Percentiles rank a stretch among this genome's conserved stretches.
phyloP scores from a whole-genome alignment of 2,113 vertebrate genomes.

The Erpornis zantholeuca region DNA sequence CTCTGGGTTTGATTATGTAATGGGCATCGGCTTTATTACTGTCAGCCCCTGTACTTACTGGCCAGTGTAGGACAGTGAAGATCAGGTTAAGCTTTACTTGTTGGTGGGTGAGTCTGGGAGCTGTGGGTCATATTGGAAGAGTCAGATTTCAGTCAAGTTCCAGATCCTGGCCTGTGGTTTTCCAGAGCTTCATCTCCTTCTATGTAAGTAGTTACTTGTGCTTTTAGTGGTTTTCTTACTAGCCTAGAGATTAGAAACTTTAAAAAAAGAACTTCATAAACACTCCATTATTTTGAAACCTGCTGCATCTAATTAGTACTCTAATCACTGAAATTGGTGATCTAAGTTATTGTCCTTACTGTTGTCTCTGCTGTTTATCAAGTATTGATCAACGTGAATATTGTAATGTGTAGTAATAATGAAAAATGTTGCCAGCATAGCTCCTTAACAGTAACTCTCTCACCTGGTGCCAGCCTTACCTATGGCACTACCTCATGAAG shows the following conservation, averaged over 20 bases:
- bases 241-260: neutral
- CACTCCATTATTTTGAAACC: neutral
- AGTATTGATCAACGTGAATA: neutral
- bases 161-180: neutral
- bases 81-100: neutral
- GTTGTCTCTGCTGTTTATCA: neutral
- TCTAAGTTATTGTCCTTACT: neutral
- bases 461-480: fast-evolving
- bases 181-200: neutral
- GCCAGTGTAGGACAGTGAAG: neutral
- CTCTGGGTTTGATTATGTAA: neutral
- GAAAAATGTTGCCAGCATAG: neutral
- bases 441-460: neutral
- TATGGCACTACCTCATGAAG: fast-evolving
- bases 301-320: neutral
- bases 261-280: neutral
- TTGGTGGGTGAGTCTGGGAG: neutral
- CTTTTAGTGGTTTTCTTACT: neutral
- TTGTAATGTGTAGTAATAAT: neutral
- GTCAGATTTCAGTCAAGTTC: neutral
- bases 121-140: fast-evolving
- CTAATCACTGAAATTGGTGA: neutral
- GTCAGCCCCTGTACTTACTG: neutral
- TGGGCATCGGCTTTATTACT: neutral
- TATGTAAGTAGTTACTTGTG: neutral